These are phyloP conservation scores for Cyprinella venusta DNA, from an alignment of 2,797 vertebrate species.

Conservation along the genomic window DNA sequence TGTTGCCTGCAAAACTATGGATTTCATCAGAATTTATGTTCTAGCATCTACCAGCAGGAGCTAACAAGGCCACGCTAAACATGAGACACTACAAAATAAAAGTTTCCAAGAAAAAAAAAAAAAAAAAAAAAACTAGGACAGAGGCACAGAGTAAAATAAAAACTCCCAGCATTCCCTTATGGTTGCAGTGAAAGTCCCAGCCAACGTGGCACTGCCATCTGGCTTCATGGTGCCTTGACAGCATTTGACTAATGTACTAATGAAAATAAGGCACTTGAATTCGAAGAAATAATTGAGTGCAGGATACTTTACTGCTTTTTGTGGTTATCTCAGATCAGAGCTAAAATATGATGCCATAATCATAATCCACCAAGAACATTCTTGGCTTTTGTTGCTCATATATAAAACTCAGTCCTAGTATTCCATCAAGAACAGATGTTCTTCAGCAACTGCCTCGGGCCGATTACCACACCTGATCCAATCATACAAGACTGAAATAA, in stretches of 20 bases:
- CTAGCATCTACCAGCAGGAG: background rate
- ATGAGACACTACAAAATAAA: background rate
- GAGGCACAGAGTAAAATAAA: background rate
- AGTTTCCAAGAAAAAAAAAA: background rate
- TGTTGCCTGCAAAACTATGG: background rate
- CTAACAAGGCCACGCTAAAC: background rate
- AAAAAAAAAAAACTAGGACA: background rate
- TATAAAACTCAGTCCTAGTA: background rate
- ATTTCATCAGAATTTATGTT: background rate
- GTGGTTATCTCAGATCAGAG: background rate
- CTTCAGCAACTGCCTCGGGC: background rate
- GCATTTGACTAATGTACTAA: constrained; percentile 25
- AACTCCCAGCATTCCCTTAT: background rate
- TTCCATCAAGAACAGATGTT: background rate
- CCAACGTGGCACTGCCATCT: constrained; percentile 25
- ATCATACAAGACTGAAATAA: background rate
- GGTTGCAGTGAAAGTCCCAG: background rate
- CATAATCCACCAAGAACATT: background rate
- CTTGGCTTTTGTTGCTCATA: background rate
- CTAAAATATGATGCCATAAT: background rate
- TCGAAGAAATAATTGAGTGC: background rate
- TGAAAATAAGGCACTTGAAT: constrained; percentile 10
- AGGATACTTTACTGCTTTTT: background rate
- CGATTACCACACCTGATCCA: background rate
- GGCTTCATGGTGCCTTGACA: constrained; percentile 5